A percentile compares a stretch with the other conserved stretches of the same genome.
Evolutionary conservation across 2,113 vertebrate genomes (phyloP).

Genomic region (Cavia porcellus): DNA sequence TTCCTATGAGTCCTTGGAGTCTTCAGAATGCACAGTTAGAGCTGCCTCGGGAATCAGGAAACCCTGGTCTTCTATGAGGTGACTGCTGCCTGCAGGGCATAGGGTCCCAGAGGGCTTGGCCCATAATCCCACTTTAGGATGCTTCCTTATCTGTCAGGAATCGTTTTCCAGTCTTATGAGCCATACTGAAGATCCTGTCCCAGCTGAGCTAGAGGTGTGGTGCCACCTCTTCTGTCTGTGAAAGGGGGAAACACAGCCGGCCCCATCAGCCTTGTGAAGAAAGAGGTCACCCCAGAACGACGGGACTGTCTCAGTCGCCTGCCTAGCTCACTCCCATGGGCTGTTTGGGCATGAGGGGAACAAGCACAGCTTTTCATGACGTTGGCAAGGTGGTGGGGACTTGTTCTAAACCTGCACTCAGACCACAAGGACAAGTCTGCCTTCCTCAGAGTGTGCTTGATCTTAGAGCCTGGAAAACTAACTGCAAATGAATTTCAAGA

Average conservation of each 20-base stretch:
- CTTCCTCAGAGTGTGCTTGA: background rate
- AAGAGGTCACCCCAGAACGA: background rate
- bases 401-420: background rate
- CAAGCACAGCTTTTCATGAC: slow-evolving; percentile 4
- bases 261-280: background rate
- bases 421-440: background rate
- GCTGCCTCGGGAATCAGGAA: background rate
- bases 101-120: background rate
- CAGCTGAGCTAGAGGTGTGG: background rate
- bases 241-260: background rate
- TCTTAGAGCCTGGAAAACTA: background rate
- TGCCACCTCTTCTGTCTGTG: background rate
- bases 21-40: background rate
- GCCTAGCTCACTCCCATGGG: background rate
- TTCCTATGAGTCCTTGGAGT: background rate
- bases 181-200: background rate
- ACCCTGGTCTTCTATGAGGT: background rate
- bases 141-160: background rate
- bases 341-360: background rate
- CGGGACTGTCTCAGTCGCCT: background rate
- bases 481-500: slow-evolving; percentile 54
- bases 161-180: slow-evolving; percentile 23
- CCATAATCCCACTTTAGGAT: background rate
- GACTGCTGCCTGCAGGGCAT: background rate
- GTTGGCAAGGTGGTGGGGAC: background rate